These are phyloP conservation scores for Pomacea canaliculata DNA, from an alignment of 2,888 invertebrate species.

Conservation along the genomic window DNA sequence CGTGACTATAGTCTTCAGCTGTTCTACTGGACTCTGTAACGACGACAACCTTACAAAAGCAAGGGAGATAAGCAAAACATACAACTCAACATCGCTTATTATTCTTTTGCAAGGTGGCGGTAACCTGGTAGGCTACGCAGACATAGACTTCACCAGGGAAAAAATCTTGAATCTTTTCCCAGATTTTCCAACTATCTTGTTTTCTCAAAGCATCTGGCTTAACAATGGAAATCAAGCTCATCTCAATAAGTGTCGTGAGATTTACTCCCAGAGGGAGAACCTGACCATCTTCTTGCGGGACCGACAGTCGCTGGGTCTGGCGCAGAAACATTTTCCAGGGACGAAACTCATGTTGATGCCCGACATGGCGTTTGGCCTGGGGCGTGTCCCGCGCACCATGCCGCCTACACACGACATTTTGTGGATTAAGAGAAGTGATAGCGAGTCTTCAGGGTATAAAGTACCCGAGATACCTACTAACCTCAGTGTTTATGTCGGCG, in stretches of 20 bases:
- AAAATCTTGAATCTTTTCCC: conserved; percentile 23
- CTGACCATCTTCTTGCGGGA: conserved; percentile 31
- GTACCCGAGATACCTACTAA: conserved; percentile 20
- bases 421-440: conserved; percentile 33
- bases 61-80: neutral
- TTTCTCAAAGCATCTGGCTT: conserved; percentile 32
- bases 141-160: conserved; percentile 4
- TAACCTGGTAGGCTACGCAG: conserved; percentile 33
- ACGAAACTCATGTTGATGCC: conserved; percentile 31
- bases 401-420: conserved; percentile 34
- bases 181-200: conserved; percentile 17
- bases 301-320: conserved; percentile 19
- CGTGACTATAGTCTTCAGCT: conserved; percentile 30
- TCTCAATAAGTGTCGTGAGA: neutral
- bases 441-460: conserved; percentile 25
- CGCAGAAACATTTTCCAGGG: conserved; percentile 19
- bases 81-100: conserved; percentile 26
- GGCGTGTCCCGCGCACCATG: conserved; percentile 26
- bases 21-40: conserved; percentile 17
- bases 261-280: conserved; percentile 22
- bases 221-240: neutral
- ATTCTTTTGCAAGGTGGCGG: conserved; percentile 43
- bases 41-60: conserved; percentile 18
- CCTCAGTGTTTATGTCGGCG: conserved; percentile 23
- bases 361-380: conserved; percentile 37